Percentiles rank a stretch among this genome's conserved stretches.
Evolutionary conservation across 2,113 vertebrate species (phyloP).

Genomic region (Sprattus sprattus): DNA sequence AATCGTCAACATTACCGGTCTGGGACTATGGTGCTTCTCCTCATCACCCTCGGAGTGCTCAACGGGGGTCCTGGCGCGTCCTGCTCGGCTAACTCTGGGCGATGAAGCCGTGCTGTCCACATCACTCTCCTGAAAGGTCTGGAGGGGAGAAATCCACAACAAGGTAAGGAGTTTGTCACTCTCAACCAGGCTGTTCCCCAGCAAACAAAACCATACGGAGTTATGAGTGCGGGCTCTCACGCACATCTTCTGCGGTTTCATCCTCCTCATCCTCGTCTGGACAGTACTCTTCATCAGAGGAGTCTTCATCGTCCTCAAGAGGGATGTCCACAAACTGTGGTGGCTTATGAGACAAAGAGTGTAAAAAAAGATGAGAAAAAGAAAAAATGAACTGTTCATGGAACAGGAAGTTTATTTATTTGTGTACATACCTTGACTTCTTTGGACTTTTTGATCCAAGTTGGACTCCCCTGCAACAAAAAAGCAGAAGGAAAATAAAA

Average conservation of each 20-base stretch:
- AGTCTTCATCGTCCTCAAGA: conserved; percentile 92
- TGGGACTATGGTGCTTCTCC: conserved; percentile 55
- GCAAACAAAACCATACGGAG: neutral
- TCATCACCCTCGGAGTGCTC: conserved; percentile 68
- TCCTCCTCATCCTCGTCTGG: conserved; percentile 93
- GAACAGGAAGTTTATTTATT: neutral
- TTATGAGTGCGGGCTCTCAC: neutral
- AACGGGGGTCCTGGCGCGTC: conserved; percentile 50
- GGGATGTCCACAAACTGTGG: conserved; percentile 96
- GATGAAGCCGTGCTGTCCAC: conserved; percentile 87
- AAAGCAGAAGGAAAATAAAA: neutral
- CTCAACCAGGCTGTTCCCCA: neutral
- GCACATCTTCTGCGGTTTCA: conserved; percentile 89
- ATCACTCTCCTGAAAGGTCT: conserved; percentile 90
- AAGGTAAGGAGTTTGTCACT: neutral
- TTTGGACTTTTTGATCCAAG: conserved; percentile 81
- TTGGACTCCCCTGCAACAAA: conserved; percentile 74
- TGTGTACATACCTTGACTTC: conserved; percentile 75
- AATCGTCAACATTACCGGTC: conserved; percentile 21
- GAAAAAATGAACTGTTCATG: neutral
- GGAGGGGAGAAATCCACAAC: conserved; percentile 11
- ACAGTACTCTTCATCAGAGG: conserved; percentile 94
- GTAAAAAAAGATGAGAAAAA: neutral
- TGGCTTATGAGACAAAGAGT: conserved; percentile 62
- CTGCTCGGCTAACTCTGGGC: conserved; percentile 68